Base-by-base conservation (phyloP, 2,888 invertebrate species). In the Blastobasis adustella region DNA sequence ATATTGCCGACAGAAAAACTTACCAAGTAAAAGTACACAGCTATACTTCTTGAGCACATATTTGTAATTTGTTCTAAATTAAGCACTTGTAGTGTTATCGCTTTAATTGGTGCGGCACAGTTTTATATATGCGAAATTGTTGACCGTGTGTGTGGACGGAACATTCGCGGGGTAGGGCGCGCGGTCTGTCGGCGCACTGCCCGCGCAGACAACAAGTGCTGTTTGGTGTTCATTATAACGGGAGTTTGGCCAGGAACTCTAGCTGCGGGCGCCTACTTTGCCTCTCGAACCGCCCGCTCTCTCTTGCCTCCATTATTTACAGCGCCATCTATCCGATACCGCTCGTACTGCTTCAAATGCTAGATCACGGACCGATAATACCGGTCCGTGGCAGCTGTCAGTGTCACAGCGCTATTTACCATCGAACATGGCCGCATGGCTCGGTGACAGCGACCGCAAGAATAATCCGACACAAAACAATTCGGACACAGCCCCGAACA, bases 171-270 rank as follows among this genome's bases (percentile, higher is more conserved):
- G 69, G 72, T 79, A 82, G 79, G 85, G 85, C 86, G 86, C 82
- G 85, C 86, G 86, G 82, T 82, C 87, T 85, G 80, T 78, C 84
- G 84, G 81, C 85, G 84, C 86, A 87, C 86, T 86, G 84, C 86
- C 86, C 84, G 81, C 72, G 62, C 82, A 84, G 79, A 85, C 80
- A 84, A 83, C 82, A 83, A 84, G 82, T 82, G 80, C 71, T 82
- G 73, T 63, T 63, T 67, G 58, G 57, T 60, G 65, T 71, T 77
- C 77, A 81, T 80, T 85, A 85, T 87, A 87, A 88, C 87, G 87
- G 87, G 87, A 88, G 76, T 84, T 86, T 73, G 76, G 82, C 76
- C 77, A 70, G 79, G 79, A 83, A 80, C 81, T 74, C 74, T 78
- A 74, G 68, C 65, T 70, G 70, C 75, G 65, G 70, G 72, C 72